Conservation (phyloP, 1,140 invertebrate genomes). For the Scaptomyza montana region DNA sequence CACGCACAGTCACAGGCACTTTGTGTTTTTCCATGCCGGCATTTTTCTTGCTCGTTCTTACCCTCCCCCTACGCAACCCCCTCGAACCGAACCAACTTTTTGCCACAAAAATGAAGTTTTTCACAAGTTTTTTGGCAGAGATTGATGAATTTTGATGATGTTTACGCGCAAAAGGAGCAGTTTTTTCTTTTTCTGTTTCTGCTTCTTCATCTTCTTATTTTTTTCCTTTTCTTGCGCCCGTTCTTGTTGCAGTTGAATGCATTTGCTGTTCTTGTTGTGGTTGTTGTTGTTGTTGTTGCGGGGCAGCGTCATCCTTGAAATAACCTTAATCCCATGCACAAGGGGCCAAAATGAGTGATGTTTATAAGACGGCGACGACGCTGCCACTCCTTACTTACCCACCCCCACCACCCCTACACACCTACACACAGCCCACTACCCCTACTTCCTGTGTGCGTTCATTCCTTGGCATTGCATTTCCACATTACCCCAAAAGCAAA, state of each 20-base stretch:
- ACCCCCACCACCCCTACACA: background rate
- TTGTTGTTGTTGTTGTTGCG: slow-evolving; percentile 19
- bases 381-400: background rate
- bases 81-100: slow-evolving; percentile 8
- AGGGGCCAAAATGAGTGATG: slow-evolving; percentile 81
- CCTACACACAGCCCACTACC: background rate
- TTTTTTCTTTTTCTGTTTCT: slow-evolving; percentile 34
- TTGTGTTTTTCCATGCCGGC: slow-evolving; percentile 27
- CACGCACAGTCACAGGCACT: slow-evolving; percentile 37
- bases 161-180: slow-evolving; percentile 76
- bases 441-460: slow-evolving; percentile 45
- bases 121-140: slow-evolving; percentile 82
- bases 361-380: slow-evolving; percentile 43
- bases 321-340: slow-evolving; percentile 81
- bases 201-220: background rate
- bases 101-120: slow-evolving; percentile 57
- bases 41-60: slow-evolving; percentile 3
- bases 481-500: background rate
- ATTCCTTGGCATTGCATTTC: slow-evolving; percentile 38
- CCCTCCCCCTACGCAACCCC: background rate
- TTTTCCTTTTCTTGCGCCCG: too few relatives aligned
- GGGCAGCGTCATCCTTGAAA: slow-evolving; percentile 75
- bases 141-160: slow-evolving; percentile 83
- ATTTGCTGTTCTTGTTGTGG: background rate
- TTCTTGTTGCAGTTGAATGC: slow-evolving; percentile 13